Evolutionary conservation across 1,140 invertebrate genomes (phyloP).

Genomic region (Drosophila novamexicana): DNA sequence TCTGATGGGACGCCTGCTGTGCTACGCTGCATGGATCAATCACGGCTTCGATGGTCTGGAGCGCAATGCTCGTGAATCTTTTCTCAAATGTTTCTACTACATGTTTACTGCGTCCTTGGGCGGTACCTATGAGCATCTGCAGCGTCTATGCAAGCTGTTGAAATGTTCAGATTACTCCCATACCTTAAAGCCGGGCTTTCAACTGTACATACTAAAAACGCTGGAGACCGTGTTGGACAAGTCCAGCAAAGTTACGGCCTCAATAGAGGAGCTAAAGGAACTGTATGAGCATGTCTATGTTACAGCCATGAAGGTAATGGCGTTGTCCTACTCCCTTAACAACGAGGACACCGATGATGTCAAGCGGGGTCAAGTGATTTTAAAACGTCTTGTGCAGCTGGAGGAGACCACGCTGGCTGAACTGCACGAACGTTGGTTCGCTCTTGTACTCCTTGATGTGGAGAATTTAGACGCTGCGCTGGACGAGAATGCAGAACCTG

Average conservation of each 20-base stretch:
- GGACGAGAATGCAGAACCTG: slow-evolving; percentile 71
- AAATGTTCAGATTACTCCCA: slow-evolving; percentile 79
- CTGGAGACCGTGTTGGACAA: slow-evolving; percentile 65
- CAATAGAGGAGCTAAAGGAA: slow-evolving; percentile 36
- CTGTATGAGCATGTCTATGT: slow-evolving; percentile 61
- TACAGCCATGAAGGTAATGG: slow-evolving; percentile 61
- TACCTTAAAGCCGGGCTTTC: slow-evolving; percentile 68
- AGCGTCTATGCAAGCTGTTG: slow-evolving; percentile 76
- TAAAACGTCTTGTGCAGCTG: slow-evolving; percentile 43
- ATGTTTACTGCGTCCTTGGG: slow-evolving; percentile 87
- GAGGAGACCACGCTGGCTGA: slow-evolving; percentile 27
- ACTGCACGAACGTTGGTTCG: slow-evolving; percentile 65
- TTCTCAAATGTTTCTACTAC: slow-evolving; percentile 84
- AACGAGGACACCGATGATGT: slow-evolving; percentile 9
- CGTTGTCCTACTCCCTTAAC: slow-evolving; percentile 43
- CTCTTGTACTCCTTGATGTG: slow-evolving; percentile 56
- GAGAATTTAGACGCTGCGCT: slow-evolving; percentile 68
- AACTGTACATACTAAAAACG: slow-evolving; percentile 58
- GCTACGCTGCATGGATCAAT: slow-evolving; percentile 72
- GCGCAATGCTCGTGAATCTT: slow-evolving; percentile 69
- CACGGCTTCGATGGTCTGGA: slow-evolving; percentile 71
- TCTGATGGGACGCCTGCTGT: slow-evolving; percentile 71
- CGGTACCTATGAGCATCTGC: slow-evolving; percentile 85
- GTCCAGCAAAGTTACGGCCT: slow-evolving; percentile 31
- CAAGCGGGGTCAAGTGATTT: slow-evolving; percentile 12